Evolutionary conservation across 2,797 vertebrate genomes (phyloP).

Genomic region (Gymnoscopelus braueri): DNA sequence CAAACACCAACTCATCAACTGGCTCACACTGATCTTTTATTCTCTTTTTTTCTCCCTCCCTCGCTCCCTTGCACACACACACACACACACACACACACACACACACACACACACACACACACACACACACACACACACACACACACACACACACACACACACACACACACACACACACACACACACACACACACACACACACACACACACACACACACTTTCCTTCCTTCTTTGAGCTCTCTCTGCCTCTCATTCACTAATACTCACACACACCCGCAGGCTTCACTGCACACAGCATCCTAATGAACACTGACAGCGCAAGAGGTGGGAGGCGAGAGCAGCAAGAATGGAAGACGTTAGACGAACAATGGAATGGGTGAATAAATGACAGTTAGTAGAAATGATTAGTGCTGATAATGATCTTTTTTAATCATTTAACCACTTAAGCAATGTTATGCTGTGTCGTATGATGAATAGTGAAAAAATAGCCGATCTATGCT

Average conservation of each 20-base stretch:
- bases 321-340: conserved; percentile 52
- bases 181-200: background rate
- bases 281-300: conserved; percentile 61
- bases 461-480: conserved; percentile 10
- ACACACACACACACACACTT: conserved; percentile 37
- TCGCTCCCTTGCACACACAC: background rate
- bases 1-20: conserved; percentile 74
- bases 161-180: background rate
- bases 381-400: conserved; percentile 56
- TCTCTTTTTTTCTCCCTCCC: background rate
- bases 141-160: conserved; percentile 15
- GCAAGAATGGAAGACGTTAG: conserved; percentile 42
- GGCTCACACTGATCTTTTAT: conserved; percentile 30
- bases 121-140: conserved; percentile 24
- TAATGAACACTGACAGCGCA: conserved; percentile 76
- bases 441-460: background rate
- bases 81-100: background rate
- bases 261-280: conserved; percentile 51
- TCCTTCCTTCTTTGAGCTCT: conserved; percentile 33
- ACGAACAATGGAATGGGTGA: conserved; percentile 41
- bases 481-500: too few relatives aligned
- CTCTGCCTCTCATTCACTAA: conserved; percentile 38
- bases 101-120: conserved; percentile 33
- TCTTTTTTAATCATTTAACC: background rate
- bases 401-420: conserved; percentile 59